Evolutionary conservation across 2,888 invertebrate species (phyloP).

Genomic region (Alitta virens): DNA sequence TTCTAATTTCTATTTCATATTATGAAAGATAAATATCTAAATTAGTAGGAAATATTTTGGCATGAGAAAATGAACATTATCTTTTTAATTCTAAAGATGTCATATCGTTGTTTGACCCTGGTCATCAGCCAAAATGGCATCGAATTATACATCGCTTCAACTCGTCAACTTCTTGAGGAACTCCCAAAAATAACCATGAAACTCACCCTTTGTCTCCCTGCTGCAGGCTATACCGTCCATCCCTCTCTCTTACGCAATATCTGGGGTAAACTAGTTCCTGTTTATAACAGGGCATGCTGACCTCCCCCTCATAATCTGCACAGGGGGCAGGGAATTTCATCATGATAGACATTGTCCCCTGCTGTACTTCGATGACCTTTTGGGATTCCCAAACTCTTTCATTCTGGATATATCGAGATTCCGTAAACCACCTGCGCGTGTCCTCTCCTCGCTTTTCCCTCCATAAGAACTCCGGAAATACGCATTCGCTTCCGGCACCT

Average conservation of each 20-base stretch:
- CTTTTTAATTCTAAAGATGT: too few relatives aligned
- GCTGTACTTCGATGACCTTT: background rate
- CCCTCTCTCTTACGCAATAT: conserved; percentile 3
- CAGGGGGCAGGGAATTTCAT: conserved; percentile 11
- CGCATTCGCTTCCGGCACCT: conserved; percentile 7
- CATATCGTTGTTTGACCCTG: too few relatives aligned
- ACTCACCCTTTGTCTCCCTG: conserved; percentile 12
- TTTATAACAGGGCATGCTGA: conserved; percentile 6
- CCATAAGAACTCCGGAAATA: conserved; percentile 9
- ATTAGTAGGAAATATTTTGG: too few relatives aligned
- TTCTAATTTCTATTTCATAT: too few relatives aligned
- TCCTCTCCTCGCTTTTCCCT: background rate
- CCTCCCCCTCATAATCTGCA: conserved; percentile 14
- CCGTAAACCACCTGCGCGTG: conserved; percentile 3
- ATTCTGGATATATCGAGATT: conserved; percentile 4
- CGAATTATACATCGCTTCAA: too few relatives aligned
- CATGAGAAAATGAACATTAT: too few relatives aligned
- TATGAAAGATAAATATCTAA: too few relatives aligned
- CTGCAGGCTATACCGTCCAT: conserved; percentile 5
- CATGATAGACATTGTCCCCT: background rate
- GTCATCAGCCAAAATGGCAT: too few relatives aligned
- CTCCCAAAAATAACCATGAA: background rate
- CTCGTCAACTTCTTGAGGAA: too few relatives aligned
- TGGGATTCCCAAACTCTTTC: conserved; percentile 3
- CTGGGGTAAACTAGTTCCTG: conserved; percentile 2